phyloP scores from a whole-genome alignment of 92 coral and sea anemone species.

The Actinernus sp. region DNA sequence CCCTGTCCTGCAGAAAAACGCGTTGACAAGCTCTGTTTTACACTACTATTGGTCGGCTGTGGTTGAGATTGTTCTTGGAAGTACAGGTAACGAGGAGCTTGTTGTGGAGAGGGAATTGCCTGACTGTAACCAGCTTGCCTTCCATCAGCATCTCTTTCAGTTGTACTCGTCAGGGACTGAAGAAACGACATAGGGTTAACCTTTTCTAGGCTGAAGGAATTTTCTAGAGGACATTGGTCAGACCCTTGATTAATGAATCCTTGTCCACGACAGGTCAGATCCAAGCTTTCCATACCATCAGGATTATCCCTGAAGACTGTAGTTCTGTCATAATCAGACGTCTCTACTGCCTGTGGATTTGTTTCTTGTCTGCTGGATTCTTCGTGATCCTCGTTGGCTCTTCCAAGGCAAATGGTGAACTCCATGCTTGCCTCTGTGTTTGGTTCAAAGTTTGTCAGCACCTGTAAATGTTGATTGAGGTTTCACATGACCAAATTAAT shows the following conservation, averaged over 20 bases:
- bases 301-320: background rate
- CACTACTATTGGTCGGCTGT: background rate
- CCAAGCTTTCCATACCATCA: background rate
- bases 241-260: background rate
- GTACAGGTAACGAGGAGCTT: too few relatives aligned
- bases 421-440: background rate
- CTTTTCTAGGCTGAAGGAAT: too few relatives aligned
- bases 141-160: background rate
- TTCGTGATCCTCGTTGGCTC: background rate
- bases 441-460: too few relatives aligned
- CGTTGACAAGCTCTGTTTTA: background rate
- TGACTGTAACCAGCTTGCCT: too few relatives aligned
- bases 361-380: too few relatives aligned
- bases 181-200: background rate
- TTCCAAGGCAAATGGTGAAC: background rate
- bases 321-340: too few relatives aligned
- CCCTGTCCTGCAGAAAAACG: background rate
- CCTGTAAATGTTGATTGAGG: too few relatives aligned
- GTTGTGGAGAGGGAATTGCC: too few relatives aligned
- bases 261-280: background rate
- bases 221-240: too few relatives aligned
- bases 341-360: too few relatives aligned
- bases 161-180: background rate
- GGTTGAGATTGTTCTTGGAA: too few relatives aligned
- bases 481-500: too few relatives aligned